Conservation (phyloP, 2,113 vertebrate genomes). For the Leptosomus discolor region DNA sequence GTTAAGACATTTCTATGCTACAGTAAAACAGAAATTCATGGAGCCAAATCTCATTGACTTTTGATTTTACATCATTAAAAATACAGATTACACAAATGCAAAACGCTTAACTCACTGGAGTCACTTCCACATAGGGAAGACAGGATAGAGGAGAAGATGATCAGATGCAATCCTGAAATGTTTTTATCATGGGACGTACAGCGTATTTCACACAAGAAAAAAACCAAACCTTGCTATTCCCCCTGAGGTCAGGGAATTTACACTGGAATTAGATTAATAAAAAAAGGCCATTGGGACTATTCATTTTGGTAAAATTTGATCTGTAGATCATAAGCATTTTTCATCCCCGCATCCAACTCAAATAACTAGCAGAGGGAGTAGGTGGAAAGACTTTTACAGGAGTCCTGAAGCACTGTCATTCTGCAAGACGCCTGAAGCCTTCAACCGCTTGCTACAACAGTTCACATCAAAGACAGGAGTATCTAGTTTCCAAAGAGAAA, state of each 20-base stretch:
- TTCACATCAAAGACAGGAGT: neutral
- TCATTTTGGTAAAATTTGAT: neutral
- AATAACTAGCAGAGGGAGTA: neutral
- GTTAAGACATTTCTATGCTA: neutral
- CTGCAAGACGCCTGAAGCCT: neutral
- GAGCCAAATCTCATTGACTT: conserved; percentile 19
- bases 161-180: neutral
- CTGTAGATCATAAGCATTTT: neutral
- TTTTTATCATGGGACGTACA: neutral
- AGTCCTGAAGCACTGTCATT: neutral
- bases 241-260: neutral
- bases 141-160: neutral
- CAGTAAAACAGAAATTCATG: neutral
- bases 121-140: neutral
- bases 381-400: neutral
- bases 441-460: neutral
- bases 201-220: neutral
- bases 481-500: neutral
- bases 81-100: neutral
- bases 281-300: neutral
- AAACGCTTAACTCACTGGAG: neutral
- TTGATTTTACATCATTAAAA: neutral
- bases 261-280: neutral
- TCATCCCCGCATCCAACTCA: neutral
- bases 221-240: neutral